phyloP scores from a whole-genome alignment of 2,888 invertebrate species.

The Laspeyria flexula region DNA sequence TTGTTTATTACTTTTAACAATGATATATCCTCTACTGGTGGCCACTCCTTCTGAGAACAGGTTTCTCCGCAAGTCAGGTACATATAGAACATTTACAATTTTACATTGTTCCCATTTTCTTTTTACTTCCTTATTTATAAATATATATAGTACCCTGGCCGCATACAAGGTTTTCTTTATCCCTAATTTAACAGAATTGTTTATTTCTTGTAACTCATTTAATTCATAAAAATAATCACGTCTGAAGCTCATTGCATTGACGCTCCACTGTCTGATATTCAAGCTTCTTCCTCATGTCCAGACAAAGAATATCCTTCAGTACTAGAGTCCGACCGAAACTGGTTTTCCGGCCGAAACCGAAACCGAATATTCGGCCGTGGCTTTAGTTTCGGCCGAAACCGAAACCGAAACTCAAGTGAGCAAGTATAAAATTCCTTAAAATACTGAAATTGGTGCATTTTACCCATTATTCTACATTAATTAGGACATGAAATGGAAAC shows the following conservation, averaged over 20 bases:
- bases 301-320: background rate
- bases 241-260: conserved; percentile 1
- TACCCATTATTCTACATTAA: too few species aligned
- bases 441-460: too few species aligned
- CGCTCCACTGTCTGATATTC: conserved; percentile 3
- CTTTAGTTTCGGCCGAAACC: too few species aligned
- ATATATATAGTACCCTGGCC: background rate
- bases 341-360: too few species aligned
- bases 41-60: conserved; percentile 54
- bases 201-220: background rate
- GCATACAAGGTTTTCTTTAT: background rate
- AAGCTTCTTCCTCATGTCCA: background rate
- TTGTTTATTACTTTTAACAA: conserved; percentile 34
- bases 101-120: background rate
- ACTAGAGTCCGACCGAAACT: too few species aligned
- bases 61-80: conserved; percentile 52
- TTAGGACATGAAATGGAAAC: too few species aligned
- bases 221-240: background rate
- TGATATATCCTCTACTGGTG: conserved; percentile 41
- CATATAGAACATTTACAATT: conserved; percentile 23
- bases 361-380: too few species aligned
- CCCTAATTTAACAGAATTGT: background rate
- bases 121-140: background rate
- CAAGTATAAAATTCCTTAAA: too few species aligned
- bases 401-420: too few species aligned